These are phyloP conservation scores for Diachasma alloeum DNA, from an alignment of 1,140 invertebrate species.

Conservation along the genomic window DNA sequence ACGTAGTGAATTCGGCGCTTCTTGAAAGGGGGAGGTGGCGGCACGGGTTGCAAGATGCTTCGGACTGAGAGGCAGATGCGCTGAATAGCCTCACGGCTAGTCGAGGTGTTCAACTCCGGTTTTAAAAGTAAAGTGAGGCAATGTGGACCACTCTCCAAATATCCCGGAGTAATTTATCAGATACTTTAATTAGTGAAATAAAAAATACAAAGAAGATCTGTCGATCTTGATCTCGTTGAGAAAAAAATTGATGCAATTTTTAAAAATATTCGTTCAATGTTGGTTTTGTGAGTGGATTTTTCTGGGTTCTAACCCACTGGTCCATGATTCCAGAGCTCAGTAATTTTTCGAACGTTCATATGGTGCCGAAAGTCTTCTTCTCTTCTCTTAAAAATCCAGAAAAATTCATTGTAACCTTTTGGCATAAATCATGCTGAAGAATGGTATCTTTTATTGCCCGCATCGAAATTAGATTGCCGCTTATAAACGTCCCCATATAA, in stretches of 20 bases:
- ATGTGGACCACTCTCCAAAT: background rate
- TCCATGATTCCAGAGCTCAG: background rate
- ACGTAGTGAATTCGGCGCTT: slow-evolving; percentile 40
- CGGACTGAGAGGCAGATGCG: slow-evolving; percentile 54
- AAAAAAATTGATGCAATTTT: too few relatives aligned
- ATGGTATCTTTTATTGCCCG: slow-evolving; percentile 33
- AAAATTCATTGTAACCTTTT: slow-evolving; percentile 24
- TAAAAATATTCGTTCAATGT: too few relatives aligned
- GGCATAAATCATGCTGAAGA: slow-evolving; percentile 24
- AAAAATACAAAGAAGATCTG: background rate
- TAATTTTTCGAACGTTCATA: background rate
- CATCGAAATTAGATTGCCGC: slow-evolving; percentile 24
- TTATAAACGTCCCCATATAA: slow-evolving; percentile 15
- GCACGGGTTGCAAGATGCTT: slow-evolving; percentile 20
- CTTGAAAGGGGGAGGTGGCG: slow-evolving; percentile 22
- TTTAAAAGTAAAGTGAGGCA: background rate
- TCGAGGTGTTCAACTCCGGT: background rate
- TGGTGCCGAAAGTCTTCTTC: background rate
- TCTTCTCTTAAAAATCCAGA: background rate
- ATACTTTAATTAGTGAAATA: background rate
- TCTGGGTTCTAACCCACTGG: too few relatives aligned
- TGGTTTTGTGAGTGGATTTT: too few relatives aligned
- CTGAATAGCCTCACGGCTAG: slow-evolving; percentile 53
- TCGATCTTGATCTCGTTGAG: too few relatives aligned
- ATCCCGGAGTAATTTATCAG: background rate